Evolutionary conservation across 2,797 vertebrate species (phyloP).

Genomic region (Chaenodraco wilsoni): DNA sequence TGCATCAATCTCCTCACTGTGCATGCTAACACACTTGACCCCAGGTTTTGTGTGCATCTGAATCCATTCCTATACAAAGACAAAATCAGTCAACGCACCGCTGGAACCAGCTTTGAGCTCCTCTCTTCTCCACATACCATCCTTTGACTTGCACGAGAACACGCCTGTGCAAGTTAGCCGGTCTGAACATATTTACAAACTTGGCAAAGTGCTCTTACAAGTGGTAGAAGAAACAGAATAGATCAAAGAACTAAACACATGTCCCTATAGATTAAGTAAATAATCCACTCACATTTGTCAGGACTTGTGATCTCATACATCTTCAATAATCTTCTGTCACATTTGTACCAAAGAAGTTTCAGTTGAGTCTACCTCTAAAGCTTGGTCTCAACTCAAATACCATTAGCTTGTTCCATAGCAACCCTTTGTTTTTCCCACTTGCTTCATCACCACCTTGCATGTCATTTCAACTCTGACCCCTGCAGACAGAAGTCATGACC

Average conservation of each 20-base stretch:
- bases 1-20: slow-evolving; percentile 25
- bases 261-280: slow-evolving; percentile 37
- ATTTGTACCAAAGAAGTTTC: slow-evolving; percentile 29
- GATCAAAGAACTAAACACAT: slow-evolving; percentile 45
- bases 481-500: slow-evolving; percentile 70
- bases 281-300: slow-evolving; percentile 32
- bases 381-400: slow-evolving; percentile 53
- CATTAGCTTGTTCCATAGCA: slow-evolving; percentile 60
- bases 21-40: slow-evolving; percentile 60
- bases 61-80: slow-evolving; percentile 41
- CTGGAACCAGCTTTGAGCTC: slow-evolving; percentile 40
- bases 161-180: slow-evolving; percentile 57
- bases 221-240: slow-evolving; percentile 39
- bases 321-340: slow-evolving; percentile 53
- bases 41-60: slow-evolving; percentile 31
- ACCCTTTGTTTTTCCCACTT: slow-evolving; percentile 63
- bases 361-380: slow-evolving; percentile 42
- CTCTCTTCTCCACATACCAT: slow-evolving; percentile 39
- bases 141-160: slow-evolving; percentile 45
- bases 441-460: slow-evolving; percentile 67
- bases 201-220: slow-evolving; percentile 31
- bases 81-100: slow-evolving; percentile 46
- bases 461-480: slow-evolving; percentile 80
- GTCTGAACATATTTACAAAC: slow-evolving; percentile 48
- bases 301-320: slow-evolving; percentile 45